Conservation (phyloP, 2,888 invertebrate genomes). For the Toxonevra muliebris region DNA sequence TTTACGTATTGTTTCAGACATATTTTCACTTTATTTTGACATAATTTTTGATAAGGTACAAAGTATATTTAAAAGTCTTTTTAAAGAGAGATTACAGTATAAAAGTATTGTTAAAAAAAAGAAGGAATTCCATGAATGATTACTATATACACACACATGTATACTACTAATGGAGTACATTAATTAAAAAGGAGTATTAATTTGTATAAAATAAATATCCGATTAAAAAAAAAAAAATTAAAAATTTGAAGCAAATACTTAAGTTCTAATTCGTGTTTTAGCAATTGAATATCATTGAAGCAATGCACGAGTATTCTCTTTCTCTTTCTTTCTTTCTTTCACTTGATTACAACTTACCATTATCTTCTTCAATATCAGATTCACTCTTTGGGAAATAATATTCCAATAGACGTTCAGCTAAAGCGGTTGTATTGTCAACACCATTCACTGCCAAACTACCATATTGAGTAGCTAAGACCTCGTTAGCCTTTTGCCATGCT, state of each 20-base stretch:
- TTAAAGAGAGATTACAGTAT: not conserved
- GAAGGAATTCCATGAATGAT: no score
- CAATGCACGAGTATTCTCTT: not conserved
- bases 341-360: conserved; percentile 61
- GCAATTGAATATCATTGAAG: not conserved
- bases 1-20: no score
- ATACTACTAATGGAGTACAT: no score
- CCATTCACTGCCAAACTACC: conserved; percentile 74
- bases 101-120: no score
- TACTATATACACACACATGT: no score
- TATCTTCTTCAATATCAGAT: conserved; percentile 68
- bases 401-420: conserved; percentile 78
- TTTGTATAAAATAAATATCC: no score
- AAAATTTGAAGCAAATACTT: not conserved
- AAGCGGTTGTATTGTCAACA: conserved; percentile 73
- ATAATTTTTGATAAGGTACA: no score
- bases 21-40: no score
- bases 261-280: not conserved
- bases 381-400: conserved; percentile 74
- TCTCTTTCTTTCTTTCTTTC: not conserved
- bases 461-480: conserved; percentile 74
- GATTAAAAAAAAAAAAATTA: no score
- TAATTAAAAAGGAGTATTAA: no score
- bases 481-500: conserved; percentile 78
- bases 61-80: not conserved